Evolutionary conservation across 1,140 invertebrate genomes (phyloP).

Genomic region (Eumeta japonica): DNA sequence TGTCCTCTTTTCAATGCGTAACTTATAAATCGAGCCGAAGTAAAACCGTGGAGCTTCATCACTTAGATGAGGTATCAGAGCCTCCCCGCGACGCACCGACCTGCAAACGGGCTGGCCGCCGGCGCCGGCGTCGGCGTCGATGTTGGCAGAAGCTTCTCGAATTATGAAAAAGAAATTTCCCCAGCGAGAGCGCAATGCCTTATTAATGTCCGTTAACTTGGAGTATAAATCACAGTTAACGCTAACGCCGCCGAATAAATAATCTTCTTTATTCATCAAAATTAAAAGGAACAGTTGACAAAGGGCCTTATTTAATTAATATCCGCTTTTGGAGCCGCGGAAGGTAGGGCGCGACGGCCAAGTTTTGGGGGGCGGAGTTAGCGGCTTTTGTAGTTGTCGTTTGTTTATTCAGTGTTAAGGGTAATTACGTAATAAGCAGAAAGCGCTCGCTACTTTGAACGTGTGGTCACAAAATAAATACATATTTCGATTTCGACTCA

Average conservation of each 20-base stretch:
- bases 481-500: too few species aligned
- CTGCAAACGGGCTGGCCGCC: too few species aligned
- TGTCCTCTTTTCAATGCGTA: too few species aligned
- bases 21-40: too few species aligned
- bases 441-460: too few species aligned
- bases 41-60: too few species aligned
- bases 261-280: conserved; percentile 57
- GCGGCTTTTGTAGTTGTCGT: neutral
- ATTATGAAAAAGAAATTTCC: conserved; percentile 36
- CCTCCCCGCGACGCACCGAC: too few species aligned
- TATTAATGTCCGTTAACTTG: conserved; percentile 40
- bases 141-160: conserved; percentile 18
- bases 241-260: conserved; percentile 48
- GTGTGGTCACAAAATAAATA: too few species aligned
- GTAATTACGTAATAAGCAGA: too few species aligned
- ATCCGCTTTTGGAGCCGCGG: conserved; percentile 22
- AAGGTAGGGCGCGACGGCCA: neutral
- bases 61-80: too few species aligned
- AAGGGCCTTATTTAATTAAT: conserved; percentile 47
- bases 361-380: neutral
- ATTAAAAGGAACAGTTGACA: conserved; percentile 54
- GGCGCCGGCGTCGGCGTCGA: too few species aligned
- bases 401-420: too few species aligned
- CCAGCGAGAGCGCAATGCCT: conserved; percentile 19
- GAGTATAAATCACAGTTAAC: conserved; percentile 44